Percentiles rank a stretch among this genome's conserved stretches.
Evolutionary conservation across 2,888 invertebrate species (phyloP).

Genomic region (Lathronympha strigana): DNA sequence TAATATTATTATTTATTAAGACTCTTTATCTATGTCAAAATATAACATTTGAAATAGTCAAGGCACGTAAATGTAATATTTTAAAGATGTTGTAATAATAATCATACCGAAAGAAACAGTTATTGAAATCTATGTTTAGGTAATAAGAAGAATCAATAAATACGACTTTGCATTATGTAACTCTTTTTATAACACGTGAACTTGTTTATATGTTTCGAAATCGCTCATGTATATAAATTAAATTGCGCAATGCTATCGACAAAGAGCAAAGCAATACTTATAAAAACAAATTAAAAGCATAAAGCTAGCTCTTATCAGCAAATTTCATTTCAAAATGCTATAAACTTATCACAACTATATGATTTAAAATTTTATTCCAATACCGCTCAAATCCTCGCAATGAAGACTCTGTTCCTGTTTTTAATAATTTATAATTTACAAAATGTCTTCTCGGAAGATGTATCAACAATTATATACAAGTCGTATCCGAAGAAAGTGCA

Average conservation of each 20-base stretch:
- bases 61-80: too few species aligned
- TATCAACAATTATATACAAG: conserved; percentile 20
- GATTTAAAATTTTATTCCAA: conserved; percentile 36
- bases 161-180: background rate
- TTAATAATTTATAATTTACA: conserved; percentile 48
- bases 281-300: conserved; percentile 28
- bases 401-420: conserved; percentile 55
- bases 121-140: too few species aligned
- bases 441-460: conserved; percentile 44
- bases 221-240: background rate
- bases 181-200: background rate
- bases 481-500: conserved; percentile 29
- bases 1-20: too few species aligned
- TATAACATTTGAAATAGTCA: too few species aligned
- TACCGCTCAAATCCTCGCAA: conserved; percentile 43
- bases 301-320: conserved; percentile 48
- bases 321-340: conserved; percentile 45
- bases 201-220: conserved; percentile 8
- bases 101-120: too few species aligned
- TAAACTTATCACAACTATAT: conserved; percentile 51
- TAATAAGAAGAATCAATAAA: conserved; percentile 15
- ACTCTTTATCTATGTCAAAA: too few species aligned
- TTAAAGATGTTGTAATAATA: too few species aligned
- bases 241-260: conserved; percentile 11
- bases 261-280: conserved; percentile 11